A percentile compares a stretch with the other conserved stretches of the same genome.
Evolutionary conservation across 2,888 invertebrate species (phyloP).

Genomic region (Dryobota labecula): DNA sequence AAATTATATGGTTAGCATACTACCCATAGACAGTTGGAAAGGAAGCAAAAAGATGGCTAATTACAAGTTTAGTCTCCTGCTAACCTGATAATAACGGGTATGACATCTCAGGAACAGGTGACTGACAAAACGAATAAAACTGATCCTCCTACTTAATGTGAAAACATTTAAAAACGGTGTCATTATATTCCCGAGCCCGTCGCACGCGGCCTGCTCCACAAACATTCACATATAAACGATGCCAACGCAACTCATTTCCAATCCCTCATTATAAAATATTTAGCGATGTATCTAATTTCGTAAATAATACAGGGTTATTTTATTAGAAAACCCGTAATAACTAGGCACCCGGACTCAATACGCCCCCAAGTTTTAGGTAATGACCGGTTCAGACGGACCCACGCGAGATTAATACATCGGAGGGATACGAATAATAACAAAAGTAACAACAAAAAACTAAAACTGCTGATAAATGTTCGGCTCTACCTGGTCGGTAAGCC

Average conservation of each 20-base stretch:
- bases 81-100: constrained; percentile 81
- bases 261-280: constrained; percentile 89
- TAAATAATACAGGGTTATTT: constrained; percentile 88
- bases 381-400: constrained; percentile 86
- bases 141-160: constrained; percentile 67
- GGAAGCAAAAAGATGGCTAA: constrained; percentile 56
- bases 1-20: constrained; percentile 17
- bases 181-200: constrained; percentile 74
- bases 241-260: constrained; percentile 81
- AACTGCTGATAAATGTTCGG: constrained; percentile 86
- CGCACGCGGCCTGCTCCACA: constrained; percentile 75
- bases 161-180: constrained; percentile 75
- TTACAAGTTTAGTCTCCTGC: constrained; percentile 64
- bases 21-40: not conserved
- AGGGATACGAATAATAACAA: constrained; percentile 88
- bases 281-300: constrained; percentile 89
- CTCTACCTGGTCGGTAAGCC: constrained; percentile 82
- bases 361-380: constrained; percentile 89
- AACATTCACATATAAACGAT: constrained; percentile 80
- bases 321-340: constrained; percentile 89
- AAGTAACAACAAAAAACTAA: constrained; percentile 87
- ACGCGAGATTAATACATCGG: constrained; percentile 89
- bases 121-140: constrained; percentile 73
- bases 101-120: constrained; percentile 69
- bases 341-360: constrained; percentile 88